Conservation (phyloP, 2,113 vertebrate species). For the Oostethus manadensis region DNA sequence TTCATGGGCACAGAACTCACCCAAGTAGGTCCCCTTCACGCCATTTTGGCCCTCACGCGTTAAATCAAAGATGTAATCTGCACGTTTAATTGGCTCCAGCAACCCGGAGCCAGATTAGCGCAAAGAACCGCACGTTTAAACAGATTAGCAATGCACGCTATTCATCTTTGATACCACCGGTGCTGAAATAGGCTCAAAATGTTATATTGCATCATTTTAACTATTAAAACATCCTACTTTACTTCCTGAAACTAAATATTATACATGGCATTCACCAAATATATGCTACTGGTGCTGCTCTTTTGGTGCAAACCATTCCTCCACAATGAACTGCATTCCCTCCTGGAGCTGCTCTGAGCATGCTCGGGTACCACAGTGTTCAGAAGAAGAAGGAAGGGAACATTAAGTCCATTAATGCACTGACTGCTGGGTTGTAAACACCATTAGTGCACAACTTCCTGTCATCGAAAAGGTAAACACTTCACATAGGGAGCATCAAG, state of each 20-base stretch:
- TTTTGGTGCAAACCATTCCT: conserved; percentile 22
- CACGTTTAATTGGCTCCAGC: not conserved
- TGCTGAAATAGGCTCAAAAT: too few relatives aligned
- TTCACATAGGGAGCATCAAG: not conserved
- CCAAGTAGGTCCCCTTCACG: conserved; percentile 83
- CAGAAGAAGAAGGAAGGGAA: not conserved
- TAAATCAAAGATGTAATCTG: not conserved
- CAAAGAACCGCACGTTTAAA: too few relatives aligned
- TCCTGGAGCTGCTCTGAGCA: conserved; percentile 39
- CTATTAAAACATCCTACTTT: too few relatives aligned
- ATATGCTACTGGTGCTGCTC: conserved; percentile 3
- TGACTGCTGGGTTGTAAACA: too few relatives aligned
- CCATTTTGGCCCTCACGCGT: conserved; percentile 65
- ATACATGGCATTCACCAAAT: too few relatives aligned
- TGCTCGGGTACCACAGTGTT: conserved; percentile 43
- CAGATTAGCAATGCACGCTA: too few relatives aligned
- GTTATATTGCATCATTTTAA: too few relatives aligned
- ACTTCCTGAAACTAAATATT: too few relatives aligned
- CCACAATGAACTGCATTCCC: conserved; percentile 38
- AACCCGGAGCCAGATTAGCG: not conserved
- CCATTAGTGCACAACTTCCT: conserved; percentile 9
- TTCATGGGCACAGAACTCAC: conserved; percentile 96
- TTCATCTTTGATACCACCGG: too few relatives aligned
- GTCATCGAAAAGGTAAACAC: conserved; percentile 6
- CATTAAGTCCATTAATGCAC: conserved; percentile 26